Conservation (phyloP, 2,113 vertebrate genomes). For the Tilapia sparmanii region DNA sequence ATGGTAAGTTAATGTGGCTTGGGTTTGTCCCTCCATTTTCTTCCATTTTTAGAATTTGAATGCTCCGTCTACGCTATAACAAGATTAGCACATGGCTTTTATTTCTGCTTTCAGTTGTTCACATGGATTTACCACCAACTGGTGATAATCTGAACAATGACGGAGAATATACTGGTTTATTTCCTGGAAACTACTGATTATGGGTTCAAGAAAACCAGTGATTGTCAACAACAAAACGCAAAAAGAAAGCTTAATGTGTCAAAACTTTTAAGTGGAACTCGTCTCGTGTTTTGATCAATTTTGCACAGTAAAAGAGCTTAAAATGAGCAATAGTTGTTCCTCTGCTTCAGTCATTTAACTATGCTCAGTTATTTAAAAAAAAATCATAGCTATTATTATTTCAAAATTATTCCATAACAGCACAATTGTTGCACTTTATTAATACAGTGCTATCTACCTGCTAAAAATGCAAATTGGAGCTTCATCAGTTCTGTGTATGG, state of each 20-base stretch:
- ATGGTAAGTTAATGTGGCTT: neutral
- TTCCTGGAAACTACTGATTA: neutral
- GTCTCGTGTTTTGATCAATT: neutral
- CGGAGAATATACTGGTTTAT: neutral
- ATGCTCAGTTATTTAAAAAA: neutral
- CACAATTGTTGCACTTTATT: neutral
- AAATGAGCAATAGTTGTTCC: neutral
- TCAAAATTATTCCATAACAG: neutral
- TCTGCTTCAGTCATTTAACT: neutral
- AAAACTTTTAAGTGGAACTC: neutral
- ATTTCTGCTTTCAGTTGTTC: neutral
- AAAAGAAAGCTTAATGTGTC: neutral
- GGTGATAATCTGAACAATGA: neutral
- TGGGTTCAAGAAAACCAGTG: neutral
- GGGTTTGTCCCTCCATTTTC: neutral
- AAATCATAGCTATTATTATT: neutral
- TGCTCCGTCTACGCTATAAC: neutral
- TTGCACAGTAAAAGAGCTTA: neutral
- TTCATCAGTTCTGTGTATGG: neutral
- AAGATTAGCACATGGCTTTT: neutral
- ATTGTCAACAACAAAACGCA: neutral
- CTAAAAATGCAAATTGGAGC: neutral
- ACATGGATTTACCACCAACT: neutral
- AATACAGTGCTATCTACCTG: neutral
- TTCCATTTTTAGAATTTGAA: neutral